Conservation (phyloP, 30 jellyfish, hydroid and myxozoan genomes). For the Turritopsis rubra region DNA sequence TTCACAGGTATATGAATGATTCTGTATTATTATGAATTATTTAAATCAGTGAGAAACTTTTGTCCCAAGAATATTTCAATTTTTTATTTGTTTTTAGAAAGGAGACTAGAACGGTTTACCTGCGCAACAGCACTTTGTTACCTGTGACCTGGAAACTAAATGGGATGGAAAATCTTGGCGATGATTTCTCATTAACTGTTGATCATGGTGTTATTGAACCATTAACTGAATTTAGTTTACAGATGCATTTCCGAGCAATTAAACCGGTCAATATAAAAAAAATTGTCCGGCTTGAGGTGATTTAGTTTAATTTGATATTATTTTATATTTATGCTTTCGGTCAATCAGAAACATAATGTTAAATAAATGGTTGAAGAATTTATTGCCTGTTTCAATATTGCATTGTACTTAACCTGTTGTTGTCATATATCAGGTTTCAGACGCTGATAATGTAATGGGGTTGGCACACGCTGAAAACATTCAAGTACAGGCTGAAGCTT, state of each 20-base stretch:
- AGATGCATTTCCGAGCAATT: slow-evolving; percentile 90
- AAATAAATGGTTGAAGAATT: too few relatives aligned
- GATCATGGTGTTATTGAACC: slow-evolving; percentile 92
- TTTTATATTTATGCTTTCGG: neutral
- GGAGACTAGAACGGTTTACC: slow-evolving; percentile 76
- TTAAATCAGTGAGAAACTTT: neutral
- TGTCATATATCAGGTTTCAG: slow-evolving; percentile 61
- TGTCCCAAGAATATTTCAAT: too few relatives aligned
- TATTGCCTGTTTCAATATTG: neutral
- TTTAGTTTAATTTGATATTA: neutral
- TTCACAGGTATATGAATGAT: slow-evolving; percentile 62
- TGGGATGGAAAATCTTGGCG: slow-evolving; percentile 99
- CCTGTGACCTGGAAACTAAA: slow-evolving; percentile 94
- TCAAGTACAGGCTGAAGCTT: slow-evolving; percentile 93
- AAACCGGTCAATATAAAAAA: slow-evolving; percentile 63
- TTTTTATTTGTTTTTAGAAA: slow-evolving; percentile 54
- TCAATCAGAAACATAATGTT: too few relatives aligned
- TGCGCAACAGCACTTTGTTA: slow-evolving; percentile 89
- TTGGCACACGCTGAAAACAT: slow-evolving; percentile 92
- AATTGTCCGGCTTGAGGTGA: slow-evolving; percentile 87
- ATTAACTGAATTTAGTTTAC: slow-evolving; percentile 79
- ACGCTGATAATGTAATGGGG: slow-evolving; percentile 94
- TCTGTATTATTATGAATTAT: too few relatives aligned
- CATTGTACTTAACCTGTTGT: neutral
- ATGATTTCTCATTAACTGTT: slow-evolving; percentile 83